Base-by-base conservation (phyloP, 2,113 vertebrate genomes). In the Plectropomus leopardus region DNA sequence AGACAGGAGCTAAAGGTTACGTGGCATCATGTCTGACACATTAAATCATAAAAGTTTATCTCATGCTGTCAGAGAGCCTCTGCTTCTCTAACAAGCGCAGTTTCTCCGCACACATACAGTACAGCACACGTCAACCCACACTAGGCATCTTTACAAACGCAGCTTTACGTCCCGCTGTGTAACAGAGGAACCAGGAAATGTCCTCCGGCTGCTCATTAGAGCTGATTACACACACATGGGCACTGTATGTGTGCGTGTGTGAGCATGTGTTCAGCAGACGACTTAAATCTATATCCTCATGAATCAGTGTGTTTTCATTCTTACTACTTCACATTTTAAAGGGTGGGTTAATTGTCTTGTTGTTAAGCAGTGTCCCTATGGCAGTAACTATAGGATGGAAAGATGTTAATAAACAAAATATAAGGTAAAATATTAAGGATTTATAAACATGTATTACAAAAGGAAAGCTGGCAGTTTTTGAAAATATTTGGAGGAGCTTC, bases 151-250 rank as follows among this genome's bases (percentile, higher is more conserved):
- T 78, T 57, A 82, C 69, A 78, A 76, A 83, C 14, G 21, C 54
- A 45, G 72, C 78, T 87, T 87, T 72, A 59, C 82, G 80, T 85
- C 92, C 82, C 40, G 90, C 90, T 89, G 91, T 69, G 91, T 24
- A 70, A 87, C 87, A 84, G 85, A 84, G 78, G 86, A 88, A 91
- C 82, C 85, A 72, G 90, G 90, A 92, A 92, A 85, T 84, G 86
- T 92, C 92, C 90, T 82, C 87, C 7, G 92, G 92, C 92, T 82
- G 87, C 90, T 93, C 89, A 89, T 93, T 92, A 93, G 26, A 69
- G 66, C 77, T 88, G 65, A 91, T 91, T 90, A 84, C 80, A 86
- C 87, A 89, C 91, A 91, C 76, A 88, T 85, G 88, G 82, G 77
- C 48, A 30, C 5, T 5, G 53, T 67, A 67, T 61, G 63, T 72